Percentiles rank a stretch among this genome's conserved stretches.
Conservation (phyloP, 2,888 invertebrate species). For the Torymus auratus region DNA sequence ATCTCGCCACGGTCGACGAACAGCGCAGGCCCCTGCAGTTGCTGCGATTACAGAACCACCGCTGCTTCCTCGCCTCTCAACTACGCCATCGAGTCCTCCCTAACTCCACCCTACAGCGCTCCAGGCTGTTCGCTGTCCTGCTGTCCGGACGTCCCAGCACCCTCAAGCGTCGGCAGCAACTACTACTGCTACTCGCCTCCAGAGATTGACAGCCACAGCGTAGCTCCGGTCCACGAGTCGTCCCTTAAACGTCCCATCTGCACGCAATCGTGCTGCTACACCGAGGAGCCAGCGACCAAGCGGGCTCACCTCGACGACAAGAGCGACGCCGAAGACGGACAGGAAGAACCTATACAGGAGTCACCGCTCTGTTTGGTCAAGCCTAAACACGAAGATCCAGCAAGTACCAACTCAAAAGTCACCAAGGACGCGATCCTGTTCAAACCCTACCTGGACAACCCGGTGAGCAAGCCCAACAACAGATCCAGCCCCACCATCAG, state of each 20-base stretch:
- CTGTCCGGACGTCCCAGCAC: constrained; percentile 62
- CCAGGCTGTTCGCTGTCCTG: constrained; percentile 67
- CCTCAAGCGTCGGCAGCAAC: constrained; percentile 35
- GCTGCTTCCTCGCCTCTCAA: not conserved
- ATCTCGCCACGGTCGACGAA: not conserved
- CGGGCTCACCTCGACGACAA: constrained; percentile 63
- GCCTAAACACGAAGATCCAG: constrained; percentile 63
- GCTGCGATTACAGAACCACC: constrained; percentile 57
- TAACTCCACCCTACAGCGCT: constrained; percentile 63
- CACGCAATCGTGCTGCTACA: constrained; percentile 66
- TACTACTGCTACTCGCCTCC: constrained; percentile 65
- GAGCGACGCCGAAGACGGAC: constrained; percentile 30
- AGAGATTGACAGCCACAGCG: constrained; percentile 62
- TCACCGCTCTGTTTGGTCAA: constrained; percentile 76
- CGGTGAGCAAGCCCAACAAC: constrained; percentile 74
- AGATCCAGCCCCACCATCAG: constrained; percentile 50
- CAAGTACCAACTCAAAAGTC: constrained; percentile 43
- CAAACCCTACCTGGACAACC: constrained; percentile 86
- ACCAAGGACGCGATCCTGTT: constrained; percentile 84
- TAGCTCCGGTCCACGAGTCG: too few species aligned
- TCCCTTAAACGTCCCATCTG: constrained; percentile 64
- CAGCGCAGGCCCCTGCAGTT: constrained; percentile 47
- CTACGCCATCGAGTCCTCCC: constrained; percentile 51
- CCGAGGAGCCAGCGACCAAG: constrained; percentile 61
- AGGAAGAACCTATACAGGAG: constrained; percentile 70